Evolutionary conservation across 2,888 invertebrate species (phyloP).

Genomic region (Tachystola acroxantha): DNA sequence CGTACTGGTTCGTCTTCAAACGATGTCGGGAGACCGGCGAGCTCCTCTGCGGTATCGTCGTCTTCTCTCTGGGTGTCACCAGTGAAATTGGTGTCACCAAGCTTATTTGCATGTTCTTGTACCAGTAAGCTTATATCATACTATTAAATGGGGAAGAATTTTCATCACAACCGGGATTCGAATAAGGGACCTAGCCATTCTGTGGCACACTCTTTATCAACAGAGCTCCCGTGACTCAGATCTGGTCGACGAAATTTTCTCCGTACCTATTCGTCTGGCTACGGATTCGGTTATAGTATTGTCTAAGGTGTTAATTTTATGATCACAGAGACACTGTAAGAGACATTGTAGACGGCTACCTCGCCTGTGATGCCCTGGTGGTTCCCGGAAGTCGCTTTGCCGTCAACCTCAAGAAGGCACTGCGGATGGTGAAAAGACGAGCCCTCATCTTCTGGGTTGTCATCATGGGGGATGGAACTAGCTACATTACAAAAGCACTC

Average conservation of each 20-base stretch:
- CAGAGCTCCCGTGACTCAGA: too few species aligned
- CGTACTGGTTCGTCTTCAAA: constrained; percentile 40
- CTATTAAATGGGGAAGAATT: neutral
- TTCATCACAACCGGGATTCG: too few species aligned
- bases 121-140: constrained; percentile 12
- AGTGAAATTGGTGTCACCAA: constrained; percentile 36
- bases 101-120: constrained; percentile 32
- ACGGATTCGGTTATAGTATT: too few species aligned
- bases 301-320: too few species aligned
- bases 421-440: constrained; percentile 41
- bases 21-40: constrained; percentile 32
- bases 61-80: constrained; percentile 35
- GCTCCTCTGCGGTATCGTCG: constrained; percentile 27
- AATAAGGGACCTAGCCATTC: too few species aligned
- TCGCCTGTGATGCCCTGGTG: constrained; percentile 27
- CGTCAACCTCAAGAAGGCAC: constrained; percentile 24
- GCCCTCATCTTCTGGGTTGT: constrained; percentile 41
- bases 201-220: too few species aligned
- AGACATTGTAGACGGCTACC: constrained; percentile 26
- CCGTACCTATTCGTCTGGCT: too few species aligned
- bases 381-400: constrained; percentile 30
- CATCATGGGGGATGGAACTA: constrained; percentile 33
- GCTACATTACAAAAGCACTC: constrained; percentile 32
- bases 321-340: constrained; percentile 1
- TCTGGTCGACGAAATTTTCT: too few species aligned